Evolutionary conservation across 2,888 invertebrate genomes (phyloP), one percentile per base, ranked within the genome.

Genomic region (Aporophyla nigra): DNA sequence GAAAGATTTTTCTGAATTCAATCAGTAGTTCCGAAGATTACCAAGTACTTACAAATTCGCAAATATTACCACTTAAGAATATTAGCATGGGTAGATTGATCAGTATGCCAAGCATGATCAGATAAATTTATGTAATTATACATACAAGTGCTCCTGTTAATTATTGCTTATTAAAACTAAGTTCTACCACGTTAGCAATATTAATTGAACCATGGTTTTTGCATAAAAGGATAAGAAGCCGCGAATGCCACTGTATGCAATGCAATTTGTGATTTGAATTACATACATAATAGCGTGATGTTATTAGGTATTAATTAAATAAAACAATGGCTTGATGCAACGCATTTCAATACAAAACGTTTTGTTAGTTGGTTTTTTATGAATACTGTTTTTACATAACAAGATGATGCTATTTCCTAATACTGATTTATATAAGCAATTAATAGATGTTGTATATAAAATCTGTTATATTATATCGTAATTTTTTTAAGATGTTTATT

Each of bases 261-360:
- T 59, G 51, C 46, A 27, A 62, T 70, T 74, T 69, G 73, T 76
- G 74, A 86, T 76, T 76, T 63, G 63, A 86, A 76, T 86, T 51
- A 66, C 27, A 49, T 73, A 63, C 61, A 27, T 68, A 53, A 68
- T 83, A 58, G 74, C 84, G 68, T 84, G 86, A 63, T 84, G 72
- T 58, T 74, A 85, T 74, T 68, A 65, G 46, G 68, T 68, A 70
- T 59, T 87, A 82, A 84, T 87, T 87, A 80, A 63, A 80, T 78
- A 68, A 74, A 73, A 86, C 86, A 86, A 87, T 86, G 74, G 85
- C 19, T 82, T 82, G 69, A 61, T 87, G 83, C 75, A 78, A 85
- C 74, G 51, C 61, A 74, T 77, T 65, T 69, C 58, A 62, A 70
- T 78, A 72, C 67, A 74, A 82, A 82, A 65, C 82, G 79, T 74